Evolutionary conservation across 2,888 invertebrate species (phyloP).

Genomic region (Patella depressa): DNA sequence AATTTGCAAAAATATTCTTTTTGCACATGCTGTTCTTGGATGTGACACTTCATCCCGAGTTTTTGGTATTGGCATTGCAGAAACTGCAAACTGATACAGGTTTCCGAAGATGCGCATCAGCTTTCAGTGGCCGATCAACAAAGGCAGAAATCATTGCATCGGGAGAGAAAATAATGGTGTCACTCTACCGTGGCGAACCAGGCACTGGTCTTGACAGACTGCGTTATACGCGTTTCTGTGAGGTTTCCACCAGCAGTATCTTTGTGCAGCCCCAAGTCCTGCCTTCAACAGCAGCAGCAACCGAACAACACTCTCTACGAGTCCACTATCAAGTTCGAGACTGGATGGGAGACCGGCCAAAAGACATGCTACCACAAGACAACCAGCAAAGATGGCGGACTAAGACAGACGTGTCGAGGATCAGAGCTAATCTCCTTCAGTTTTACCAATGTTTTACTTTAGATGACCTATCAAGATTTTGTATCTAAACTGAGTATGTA

Average conservation of each 20-base stretch:
- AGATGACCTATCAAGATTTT: too few relatives aligned
- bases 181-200: slow-evolving; percentile 28
- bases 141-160: too few relatives aligned
- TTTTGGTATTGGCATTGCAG: too few relatives aligned
- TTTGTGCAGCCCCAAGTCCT: slow-evolving; percentile 33
- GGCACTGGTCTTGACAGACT: slow-evolving; percentile 28
- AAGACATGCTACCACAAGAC: slow-evolving; percentile 17
- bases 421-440: too few relatives aligned
- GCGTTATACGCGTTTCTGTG: slow-evolving; percentile 32
- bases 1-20: slow-evolving; percentile 28
- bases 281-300: slow-evolving; percentile 46
- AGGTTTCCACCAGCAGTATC: neutral
- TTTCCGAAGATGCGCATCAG: too few relatives aligned
- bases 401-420: too few relatives aligned
- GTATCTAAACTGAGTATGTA: too few relatives aligned
- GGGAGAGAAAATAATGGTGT: slow-evolving; percentile 12
- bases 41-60: slow-evolving; percentile 30
- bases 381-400: too few relatives aligned
- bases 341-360: slow-evolving; percentile 30
- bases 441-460: too few relatives aligned
- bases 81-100: too few relatives aligned
- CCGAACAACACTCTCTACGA: slow-evolving; percentile 38
- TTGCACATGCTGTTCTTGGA: slow-evolving; percentile 42
- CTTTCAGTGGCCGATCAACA: too few relatives aligned
- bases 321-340: slow-evolving; percentile 42